Base-by-base conservation (phyloP, 2,797 vertebrate species). In the Mareca strepera region DNA sequence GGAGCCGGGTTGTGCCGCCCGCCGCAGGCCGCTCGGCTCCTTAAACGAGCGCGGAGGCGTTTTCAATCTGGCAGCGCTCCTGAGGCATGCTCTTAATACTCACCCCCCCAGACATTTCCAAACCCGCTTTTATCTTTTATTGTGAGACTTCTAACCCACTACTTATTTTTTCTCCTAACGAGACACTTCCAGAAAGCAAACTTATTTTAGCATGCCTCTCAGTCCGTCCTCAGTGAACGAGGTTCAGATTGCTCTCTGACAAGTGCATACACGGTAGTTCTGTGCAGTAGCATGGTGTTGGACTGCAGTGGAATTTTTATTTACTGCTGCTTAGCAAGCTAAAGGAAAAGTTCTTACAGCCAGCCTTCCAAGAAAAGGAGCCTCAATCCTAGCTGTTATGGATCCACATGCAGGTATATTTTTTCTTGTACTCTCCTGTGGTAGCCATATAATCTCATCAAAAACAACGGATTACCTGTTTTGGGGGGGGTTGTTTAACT, bases 1-100 rank as follows among this genome's bases (percentile, higher is more conserved):
- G 12, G 29, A 12, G 10, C 2, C 0, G 1, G 17, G 16, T 7
- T 9, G 7, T 1, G 3, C 14, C 9, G 3, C 7, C 31, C 0
- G 29, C 0, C 4, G 12, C 3, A 4, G 22, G 21, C 25, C 7
- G 44, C 35, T 26, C 4, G 14, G n/a, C 8, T 14, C 7, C 7
- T 12, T 22, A 17, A 18, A 17, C 0, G 3, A 5, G 37, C 17
- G 3, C 1, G 2, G 33, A 29, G 7, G 48, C 7, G 48, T 50
- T 50, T 55, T 41, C 50, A 7, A 28, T 52, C 31, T 8, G 17
- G n/a, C 53, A 39, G 26, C 63, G 2, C 39, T 21, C 6, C 29
- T 8, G 56, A 69, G n/a, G 28, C 25, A 5, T 0, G 16, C 60
- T 56, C n/a, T 25, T 23, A 11, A 3, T 41, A 21, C 26, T 20